Evolutionary conservation across 2,888 invertebrate species (phyloP).

Genomic region (Scrobipalpa atriplicella): DNA sequence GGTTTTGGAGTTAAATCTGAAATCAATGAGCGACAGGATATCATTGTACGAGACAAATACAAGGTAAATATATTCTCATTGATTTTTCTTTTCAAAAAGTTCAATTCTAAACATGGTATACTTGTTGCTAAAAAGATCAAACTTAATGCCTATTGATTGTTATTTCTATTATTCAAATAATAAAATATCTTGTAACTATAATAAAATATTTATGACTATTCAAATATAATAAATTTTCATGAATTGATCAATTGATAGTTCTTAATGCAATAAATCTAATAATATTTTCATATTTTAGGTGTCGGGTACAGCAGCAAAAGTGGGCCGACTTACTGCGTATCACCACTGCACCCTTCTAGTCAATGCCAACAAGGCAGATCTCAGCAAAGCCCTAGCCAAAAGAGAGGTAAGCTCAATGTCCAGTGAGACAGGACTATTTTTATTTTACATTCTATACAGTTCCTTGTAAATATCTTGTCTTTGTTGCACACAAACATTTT

Average conservation of each 20-base stretch:
- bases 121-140: too few species aligned
- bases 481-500: too few species aligned
- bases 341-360: conserved; percentile 98
- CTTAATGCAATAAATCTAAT: not conserved
- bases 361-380: conserved; percentile 89
- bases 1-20: conserved; percentile 90
- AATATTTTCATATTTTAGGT: conserved; percentile 81
- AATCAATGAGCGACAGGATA: conserved; percentile 93
- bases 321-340: conserved; percentile 94
- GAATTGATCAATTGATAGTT: not conserved
- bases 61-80: conserved; percentile 80
- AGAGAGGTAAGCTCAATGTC: conserved; percentile 84
- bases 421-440: conserved; percentile 35
- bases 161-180: too few species aligned
- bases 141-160: too few species aligned
- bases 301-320: conserved; percentile 97
- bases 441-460: not conserved
- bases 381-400: conserved; percentile 88
- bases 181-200: too few species aligned
- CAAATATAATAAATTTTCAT: too few species aligned
- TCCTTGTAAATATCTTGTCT: too few species aligned
- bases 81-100: not conserved
- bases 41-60: conserved; percentile 89
- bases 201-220: too few species aligned
- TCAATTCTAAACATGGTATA: not conserved